phyloP scores from a whole-genome alignment of 2,113 vertebrate species.

The Peromyscus californicus region DNA sequence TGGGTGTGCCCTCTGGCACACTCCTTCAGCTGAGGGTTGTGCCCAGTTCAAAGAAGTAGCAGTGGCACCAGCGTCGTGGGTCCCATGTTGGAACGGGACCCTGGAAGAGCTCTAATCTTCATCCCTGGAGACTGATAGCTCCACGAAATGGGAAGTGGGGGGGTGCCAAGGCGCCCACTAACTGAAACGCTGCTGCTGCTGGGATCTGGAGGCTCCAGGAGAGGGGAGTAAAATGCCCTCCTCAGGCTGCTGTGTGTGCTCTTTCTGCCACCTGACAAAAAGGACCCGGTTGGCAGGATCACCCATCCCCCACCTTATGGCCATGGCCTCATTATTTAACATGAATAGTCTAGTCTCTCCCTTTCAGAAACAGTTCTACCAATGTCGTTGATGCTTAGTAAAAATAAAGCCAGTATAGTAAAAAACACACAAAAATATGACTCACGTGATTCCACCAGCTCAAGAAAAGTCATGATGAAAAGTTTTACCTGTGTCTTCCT shows the following conservation, averaged over 20 bases:
- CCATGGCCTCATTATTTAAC: not conserved
- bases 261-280: not conserved
- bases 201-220: not conserved
- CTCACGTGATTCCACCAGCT: not conserved
- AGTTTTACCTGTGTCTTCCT: not conserved
- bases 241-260: not conserved
- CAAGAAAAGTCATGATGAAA: not conserved
- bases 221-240: not conserved
- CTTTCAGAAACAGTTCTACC: not conserved
- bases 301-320: not conserved
- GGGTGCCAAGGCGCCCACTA: not conserved
- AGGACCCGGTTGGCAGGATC: not conserved
- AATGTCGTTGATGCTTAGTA: not conserved
- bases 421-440: not conserved
- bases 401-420: not conserved
- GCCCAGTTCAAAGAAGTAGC: not conserved
- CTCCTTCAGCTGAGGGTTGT: not conserved
- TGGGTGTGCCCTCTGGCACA: not conserved
- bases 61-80: not conserved
- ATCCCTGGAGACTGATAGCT: not conserved
- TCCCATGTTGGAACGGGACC: accelerated
- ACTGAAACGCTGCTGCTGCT: no score
- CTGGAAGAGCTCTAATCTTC: not conserved
- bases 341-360: not conserved
- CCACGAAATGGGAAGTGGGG: not conserved